These are phyloP conservation scores for Eristalis pertinax DNA, from an alignment of 2,888 invertebrate genomes.

Conservation along the genomic window DNA sequence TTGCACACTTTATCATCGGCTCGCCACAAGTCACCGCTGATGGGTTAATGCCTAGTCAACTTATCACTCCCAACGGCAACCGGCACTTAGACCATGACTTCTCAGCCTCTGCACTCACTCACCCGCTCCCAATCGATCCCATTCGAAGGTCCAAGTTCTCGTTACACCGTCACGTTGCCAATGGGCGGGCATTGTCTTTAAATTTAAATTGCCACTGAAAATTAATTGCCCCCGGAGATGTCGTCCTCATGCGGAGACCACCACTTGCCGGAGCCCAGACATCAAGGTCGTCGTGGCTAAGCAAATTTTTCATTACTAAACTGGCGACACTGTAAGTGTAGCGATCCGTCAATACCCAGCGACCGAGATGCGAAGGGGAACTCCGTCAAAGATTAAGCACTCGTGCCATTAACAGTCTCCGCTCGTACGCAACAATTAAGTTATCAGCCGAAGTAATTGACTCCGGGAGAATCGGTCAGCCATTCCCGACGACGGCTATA, in stretches of 20 bases:
- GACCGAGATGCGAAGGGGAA: neutral
- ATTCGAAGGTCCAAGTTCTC: neutral
- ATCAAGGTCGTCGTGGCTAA: slow-evolving; percentile 28
- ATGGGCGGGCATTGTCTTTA: neutral
- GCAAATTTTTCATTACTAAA: slow-evolving; percentile 49
- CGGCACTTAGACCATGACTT: neutral
- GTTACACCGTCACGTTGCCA: neutral
- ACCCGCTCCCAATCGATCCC: neutral
- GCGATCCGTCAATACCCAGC: slow-evolving; percentile 30
- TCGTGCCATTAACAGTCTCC: slow-evolving; percentile 34
- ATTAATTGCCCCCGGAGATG: neutral
- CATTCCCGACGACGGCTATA: slow-evolving; percentile 16
- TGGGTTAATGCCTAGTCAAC: neutral
- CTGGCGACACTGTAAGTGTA: slow-evolving; percentile 55
- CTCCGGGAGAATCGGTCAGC: slow-evolving; percentile 29
- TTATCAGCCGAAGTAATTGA: slow-evolving; percentile 59
- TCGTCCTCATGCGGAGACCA: neutral
- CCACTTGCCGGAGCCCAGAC: neutral
- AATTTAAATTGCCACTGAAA: neutral
- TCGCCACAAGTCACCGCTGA: neutral
- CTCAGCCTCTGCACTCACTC: neutral
- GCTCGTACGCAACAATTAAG: slow-evolving; percentile 57
- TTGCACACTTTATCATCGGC: neutral
- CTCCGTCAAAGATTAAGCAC: slow-evolving; percentile 35
- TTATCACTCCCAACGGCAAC: neutral